phyloP scores from a whole-genome alignment of 1,140 invertebrate genomes.

The Drosophila watanabei region DNA sequence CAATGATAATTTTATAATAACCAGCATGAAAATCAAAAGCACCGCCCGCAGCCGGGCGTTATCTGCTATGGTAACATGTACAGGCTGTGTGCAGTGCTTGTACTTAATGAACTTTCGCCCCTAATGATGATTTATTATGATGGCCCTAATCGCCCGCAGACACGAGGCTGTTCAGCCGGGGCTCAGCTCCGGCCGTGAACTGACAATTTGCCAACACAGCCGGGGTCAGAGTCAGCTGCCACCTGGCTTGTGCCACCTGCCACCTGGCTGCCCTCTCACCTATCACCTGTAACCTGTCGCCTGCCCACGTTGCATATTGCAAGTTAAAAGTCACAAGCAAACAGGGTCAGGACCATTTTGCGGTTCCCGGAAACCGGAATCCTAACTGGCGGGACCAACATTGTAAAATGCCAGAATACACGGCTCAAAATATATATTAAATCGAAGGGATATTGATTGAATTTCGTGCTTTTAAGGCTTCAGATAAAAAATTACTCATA shows the following conservation, averaged over 20 bases:
- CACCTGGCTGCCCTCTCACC: slow-evolving; percentile 5
- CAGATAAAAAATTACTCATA: slow-evolving; percentile 24
- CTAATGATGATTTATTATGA: slow-evolving; percentile 79
- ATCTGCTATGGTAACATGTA: slow-evolving; percentile 32
- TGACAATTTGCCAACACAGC: slow-evolving; percentile 59
- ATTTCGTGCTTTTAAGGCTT: too few relatives aligned
- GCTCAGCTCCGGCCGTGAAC: slow-evolving; percentile 7
- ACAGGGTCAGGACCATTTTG: slow-evolving; percentile 16
- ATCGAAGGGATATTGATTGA: not conserved
- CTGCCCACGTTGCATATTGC: slow-evolving; percentile 49
- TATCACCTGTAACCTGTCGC: slow-evolving; percentile 26
- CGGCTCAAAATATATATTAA: not conserved
- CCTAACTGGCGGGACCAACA: not conserved
- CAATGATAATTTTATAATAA: slow-evolving; percentile 62
- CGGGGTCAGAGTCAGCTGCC: slow-evolving; percentile 18
- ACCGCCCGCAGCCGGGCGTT: slow-evolving; percentile 46
- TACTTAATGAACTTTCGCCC: slow-evolving; percentile 64
- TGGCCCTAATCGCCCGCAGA: slow-evolving; percentile 67
- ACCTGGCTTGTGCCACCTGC: slow-evolving; percentile 11
- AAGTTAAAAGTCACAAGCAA: slow-evolving; percentile 61
- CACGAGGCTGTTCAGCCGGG: slow-evolving; percentile 24
- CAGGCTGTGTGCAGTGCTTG: slow-evolving; percentile 28
- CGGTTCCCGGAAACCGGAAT: slow-evolving; percentile 9
- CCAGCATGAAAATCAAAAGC: slow-evolving; percentile 59
- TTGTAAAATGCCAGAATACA: not conserved